A percentile compares a stretch with the other conserved stretches of the same genome.
Evolutionary conservation across 2,113 vertebrate genomes (phyloP).

Genomic region (Protobothrops flavoviridis): DNA sequence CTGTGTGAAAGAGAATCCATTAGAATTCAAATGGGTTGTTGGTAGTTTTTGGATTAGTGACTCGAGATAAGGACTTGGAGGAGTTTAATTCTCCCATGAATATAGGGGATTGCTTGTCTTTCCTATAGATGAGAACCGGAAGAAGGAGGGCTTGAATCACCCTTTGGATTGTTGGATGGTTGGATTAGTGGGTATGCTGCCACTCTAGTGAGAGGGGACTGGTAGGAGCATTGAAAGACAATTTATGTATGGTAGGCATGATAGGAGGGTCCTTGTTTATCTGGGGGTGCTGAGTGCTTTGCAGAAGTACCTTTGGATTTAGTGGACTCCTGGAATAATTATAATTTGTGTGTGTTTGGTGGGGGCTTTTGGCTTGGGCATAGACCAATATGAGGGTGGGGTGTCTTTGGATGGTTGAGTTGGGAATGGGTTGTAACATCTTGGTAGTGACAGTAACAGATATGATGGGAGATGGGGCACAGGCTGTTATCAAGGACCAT

Average conservation of each 20-base stretch:
- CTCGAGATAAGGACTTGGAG: background rate
- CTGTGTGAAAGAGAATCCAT: background rate
- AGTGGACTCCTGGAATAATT: background rate
- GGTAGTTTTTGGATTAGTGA: background rate
- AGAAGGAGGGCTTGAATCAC: background rate
- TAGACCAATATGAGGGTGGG: background rate
- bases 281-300: background rate
- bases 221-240: background rate
- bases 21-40: background rate
- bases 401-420: background rate
- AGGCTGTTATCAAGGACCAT: background rate
- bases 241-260: background rate
- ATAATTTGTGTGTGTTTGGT: background rate
- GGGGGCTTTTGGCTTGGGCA: background rate
- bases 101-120: background rate
- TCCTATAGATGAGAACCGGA: background rate
- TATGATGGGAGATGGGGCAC: background rate
- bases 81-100: background rate
- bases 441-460: background rate
- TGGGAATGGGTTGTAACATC: background rate
- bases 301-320: background rate
- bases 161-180: background rate
- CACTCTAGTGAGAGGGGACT: background rate
- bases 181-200: background rate
- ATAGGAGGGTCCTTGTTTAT: background rate